phyloP scores from a whole-genome alignment of 2,888 invertebrate genomes.

The Epinotia bilunana region DNA sequence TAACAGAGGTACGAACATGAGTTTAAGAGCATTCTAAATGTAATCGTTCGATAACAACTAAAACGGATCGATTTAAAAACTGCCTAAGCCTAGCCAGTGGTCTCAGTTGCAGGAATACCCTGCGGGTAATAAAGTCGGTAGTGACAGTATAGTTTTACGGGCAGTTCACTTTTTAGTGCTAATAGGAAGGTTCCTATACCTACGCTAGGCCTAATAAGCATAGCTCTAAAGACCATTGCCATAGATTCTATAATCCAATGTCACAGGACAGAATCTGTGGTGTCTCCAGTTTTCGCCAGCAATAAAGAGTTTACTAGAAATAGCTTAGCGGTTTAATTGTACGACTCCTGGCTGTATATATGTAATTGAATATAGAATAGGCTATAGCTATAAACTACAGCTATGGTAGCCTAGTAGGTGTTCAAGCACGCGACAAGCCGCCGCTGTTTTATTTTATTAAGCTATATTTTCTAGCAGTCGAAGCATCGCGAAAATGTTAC shows the following conservation, averaged over 20 bases:
- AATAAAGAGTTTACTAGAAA: constrained; percentile 12
- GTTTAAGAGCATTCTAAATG: not conserved
- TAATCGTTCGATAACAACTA: constrained; percentile 1
- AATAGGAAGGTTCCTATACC: constrained; percentile 58
- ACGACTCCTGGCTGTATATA: constrained; percentile 5
- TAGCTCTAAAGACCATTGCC: not conserved
- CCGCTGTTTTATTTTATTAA: too few species aligned
- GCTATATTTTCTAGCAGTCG: too few species aligned
- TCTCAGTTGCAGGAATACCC: constrained; percentile 51
- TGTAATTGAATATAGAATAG: not conserved
- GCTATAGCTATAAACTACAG: not conserved
- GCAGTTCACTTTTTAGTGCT: constrained; percentile 65
- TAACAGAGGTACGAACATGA: not conserved
- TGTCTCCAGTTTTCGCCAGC: constrained; percentile 3
- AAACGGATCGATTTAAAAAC: not conserved
- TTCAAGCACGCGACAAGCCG: too few species aligned
- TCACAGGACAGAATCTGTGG: not conserved
- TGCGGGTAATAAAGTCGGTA: constrained; percentile 58
- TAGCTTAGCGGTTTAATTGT: not conserved
- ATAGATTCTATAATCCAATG: not conserved
- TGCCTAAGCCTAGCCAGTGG: constrained; percentile 24
- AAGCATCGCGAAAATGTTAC: too few species aligned
- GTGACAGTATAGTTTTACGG: constrained; percentile 62
- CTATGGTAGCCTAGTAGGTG: too few species aligned
- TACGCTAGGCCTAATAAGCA: constrained; percentile 45